phyloP scores from a whole-genome alignment of 2,113 vertebrate genomes.

The Noturus placidus region DNA sequence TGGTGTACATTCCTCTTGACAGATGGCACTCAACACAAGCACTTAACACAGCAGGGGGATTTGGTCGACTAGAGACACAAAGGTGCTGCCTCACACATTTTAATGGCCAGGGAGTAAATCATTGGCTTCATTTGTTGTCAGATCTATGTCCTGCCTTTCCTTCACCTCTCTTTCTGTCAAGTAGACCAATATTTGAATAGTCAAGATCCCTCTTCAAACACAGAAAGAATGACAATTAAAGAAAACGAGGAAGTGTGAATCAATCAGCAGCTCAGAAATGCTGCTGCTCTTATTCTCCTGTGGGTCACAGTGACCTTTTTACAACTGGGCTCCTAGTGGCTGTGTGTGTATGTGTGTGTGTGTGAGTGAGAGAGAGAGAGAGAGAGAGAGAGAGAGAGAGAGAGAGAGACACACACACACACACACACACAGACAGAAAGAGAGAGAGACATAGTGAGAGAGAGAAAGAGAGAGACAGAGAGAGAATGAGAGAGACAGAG shows the following conservation, averaged over 20 bases:
- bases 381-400: too few relatives aligned
- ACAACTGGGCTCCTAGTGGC: conserved; percentile 31
- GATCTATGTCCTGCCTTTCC: conserved; percentile 15
- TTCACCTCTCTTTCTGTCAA: conserved; percentile 9
- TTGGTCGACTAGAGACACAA: conserved; percentile 31
- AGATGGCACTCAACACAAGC: conserved; percentile 42
- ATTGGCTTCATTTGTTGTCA: conserved; percentile 22
- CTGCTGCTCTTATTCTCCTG: neutral
- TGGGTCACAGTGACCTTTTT: conserved; percentile 22
- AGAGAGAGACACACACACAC: too few relatives aligned
- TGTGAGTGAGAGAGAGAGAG: neutral
- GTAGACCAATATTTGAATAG: conserved; percentile 46
- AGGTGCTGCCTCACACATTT: neutral
- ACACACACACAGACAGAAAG: too few relatives aligned
- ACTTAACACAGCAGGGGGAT: conserved; percentile 43
- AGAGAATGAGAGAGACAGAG: too few relatives aligned
- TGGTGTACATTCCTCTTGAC: conserved; percentile 26
- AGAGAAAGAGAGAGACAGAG: too few relatives aligned
- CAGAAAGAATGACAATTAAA: conserved; percentile 44
- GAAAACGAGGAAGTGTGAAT: conserved; percentile 36
- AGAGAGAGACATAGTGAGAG: too few relatives aligned
- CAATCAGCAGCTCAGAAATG: conserved; percentile 30
- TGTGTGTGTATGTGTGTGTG: neutral
- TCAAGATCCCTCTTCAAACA: conserved; percentile 41
- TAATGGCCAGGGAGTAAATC: conserved; percentile 36